Conservation (phyloP, 2,797 vertebrate species). For the Protosalanx chinensis region DNA sequence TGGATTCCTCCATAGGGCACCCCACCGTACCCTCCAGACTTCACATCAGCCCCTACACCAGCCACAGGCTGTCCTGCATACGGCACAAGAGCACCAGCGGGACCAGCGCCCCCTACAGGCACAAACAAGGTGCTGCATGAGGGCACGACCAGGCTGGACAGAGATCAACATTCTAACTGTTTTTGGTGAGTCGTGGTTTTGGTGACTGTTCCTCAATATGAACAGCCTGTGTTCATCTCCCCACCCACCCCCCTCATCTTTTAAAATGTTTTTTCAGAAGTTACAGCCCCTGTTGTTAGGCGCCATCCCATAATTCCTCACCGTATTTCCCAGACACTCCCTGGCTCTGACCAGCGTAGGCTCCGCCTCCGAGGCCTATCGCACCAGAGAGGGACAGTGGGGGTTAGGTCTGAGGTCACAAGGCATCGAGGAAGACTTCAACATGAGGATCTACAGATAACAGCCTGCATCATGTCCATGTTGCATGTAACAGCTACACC, state of each 20-base stretch:
- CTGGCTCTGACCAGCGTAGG: conserved; percentile 52
- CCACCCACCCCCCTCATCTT: background rate
- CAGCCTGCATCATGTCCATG: background rate
- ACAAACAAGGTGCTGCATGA: conserved; percentile 19
- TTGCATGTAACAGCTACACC: conserved; percentile 48
- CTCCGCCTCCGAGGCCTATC: conserved; percentile 54
- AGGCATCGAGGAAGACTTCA: background rate
- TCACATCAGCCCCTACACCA: conserved; percentile 45
- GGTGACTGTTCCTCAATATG: conserved; percentile 7
- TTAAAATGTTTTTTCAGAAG: background rate
- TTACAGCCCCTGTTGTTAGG: background rate
- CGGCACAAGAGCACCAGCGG: conserved; percentile 39
- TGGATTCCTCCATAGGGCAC: conserved; percentile 39
- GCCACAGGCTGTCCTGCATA: conserved; percentile 52
- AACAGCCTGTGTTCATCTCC: background rate
- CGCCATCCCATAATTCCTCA: conserved; percentile 33
- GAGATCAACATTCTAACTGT: background rate
- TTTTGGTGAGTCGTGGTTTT: background rate
- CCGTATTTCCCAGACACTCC: conserved; percentile 45
- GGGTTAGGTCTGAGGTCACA: background rate
- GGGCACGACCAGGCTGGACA: background rate
- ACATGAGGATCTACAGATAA: conserved; percentile 29
- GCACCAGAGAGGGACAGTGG: conserved; percentile 7
- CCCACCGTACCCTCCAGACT: conserved; percentile 42
- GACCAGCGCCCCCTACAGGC: conserved; percentile 48